A percentile compares a stretch with the other conserved stretches of the same genome.
phyloP scores from a whole-genome alignment of 2,888 invertebrate genomes.

The Scaptodrosophila latifasciaeformis region DNA sequence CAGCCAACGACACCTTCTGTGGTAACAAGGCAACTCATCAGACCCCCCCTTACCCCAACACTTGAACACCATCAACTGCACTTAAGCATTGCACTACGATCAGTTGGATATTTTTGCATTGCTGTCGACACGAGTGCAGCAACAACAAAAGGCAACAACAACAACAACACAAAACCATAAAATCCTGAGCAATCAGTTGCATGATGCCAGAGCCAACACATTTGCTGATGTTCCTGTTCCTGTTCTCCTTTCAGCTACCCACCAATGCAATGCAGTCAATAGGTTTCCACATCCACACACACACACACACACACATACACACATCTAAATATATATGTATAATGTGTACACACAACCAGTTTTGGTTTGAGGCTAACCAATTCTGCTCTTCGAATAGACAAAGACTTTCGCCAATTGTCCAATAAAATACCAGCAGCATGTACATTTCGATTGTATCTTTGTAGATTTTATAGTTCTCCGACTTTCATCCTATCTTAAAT shows the following conservation, averaged over 20 bases:
- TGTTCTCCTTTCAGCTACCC: slow-evolving; percentile 15
- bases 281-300: slow-evolving; percentile 1
- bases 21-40: slow-evolving; percentile 49
- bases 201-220: slow-evolving; percentile 47
- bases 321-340: too few relatives aligned
- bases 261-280: background rate
- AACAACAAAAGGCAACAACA: slow-evolving; percentile 20
- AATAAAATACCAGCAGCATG: too few relatives aligned
- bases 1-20: slow-evolving; percentile 55
- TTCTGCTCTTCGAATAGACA: too few relatives aligned
- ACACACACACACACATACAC: slow-evolving; percentile 4
- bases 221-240: slow-evolving; percentile 25
- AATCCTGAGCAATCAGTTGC: slow-evolving; percentile 66
- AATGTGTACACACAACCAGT: too few relatives aligned
- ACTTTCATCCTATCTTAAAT: too few relatives aligned
- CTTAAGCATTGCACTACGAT: slow-evolving; percentile 18
- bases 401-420: too few relatives aligned
- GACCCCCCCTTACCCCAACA: slow-evolving; percentile 9
- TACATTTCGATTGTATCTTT: too few relatives aligned
- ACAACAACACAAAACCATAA: slow-evolving; percentile 45
- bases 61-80: background rate
- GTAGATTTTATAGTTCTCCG: too few relatives aligned
- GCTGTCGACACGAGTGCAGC: slow-evolving; percentile 29
- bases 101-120: slow-evolving; percentile 40
- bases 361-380: too few relatives aligned